A percentile compares a stretch with the other conserved stretches of the same genome.
Conservation (phyloP, 2,113 vertebrate species). For the Saguinus imperator region DNA sequence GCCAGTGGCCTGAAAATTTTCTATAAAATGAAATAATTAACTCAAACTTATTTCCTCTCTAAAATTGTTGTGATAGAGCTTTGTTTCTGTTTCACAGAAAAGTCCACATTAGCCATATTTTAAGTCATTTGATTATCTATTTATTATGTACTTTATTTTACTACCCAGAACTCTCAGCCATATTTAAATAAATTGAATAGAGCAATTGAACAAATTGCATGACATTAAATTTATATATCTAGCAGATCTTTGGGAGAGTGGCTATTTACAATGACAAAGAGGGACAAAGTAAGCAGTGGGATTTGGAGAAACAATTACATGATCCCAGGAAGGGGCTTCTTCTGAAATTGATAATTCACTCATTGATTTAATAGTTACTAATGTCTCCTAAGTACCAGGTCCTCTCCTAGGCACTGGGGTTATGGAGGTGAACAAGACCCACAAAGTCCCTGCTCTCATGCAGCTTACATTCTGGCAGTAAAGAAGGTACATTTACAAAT, state of each 20-base stretch:
- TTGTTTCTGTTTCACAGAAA: conserved; percentile 1
- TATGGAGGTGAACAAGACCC: neutral
- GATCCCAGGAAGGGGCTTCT: neutral
- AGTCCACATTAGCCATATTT: neutral
- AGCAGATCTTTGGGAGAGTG: conserved; percentile 9
- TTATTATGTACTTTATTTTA: conserved; percentile 25
- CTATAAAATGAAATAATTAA: conserved; percentile 37
- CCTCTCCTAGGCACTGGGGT: neutral
- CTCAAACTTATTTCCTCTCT: neutral
- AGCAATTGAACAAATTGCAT: conserved; percentile 32
- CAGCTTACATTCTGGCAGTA: neutral
- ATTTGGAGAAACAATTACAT: conserved; percentile 10
- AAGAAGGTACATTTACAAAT: neutral
- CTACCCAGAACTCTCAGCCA: conserved; percentile 1
- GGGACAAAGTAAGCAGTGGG: neutral
- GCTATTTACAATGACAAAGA: neutral
- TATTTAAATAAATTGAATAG: conserved; percentile 50
- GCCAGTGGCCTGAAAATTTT: neutral
- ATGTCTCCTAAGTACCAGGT: neutral
- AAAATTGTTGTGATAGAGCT: neutral
- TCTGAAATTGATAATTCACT: neutral
- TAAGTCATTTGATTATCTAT: conserved; percentile 37
- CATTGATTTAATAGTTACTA: neutral
- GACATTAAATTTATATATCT: conserved; percentile 48
- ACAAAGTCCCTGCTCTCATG: neutral